Conservation (phyloP, 2,888 invertebrate species). For the Melipona bicolor region DNA sequence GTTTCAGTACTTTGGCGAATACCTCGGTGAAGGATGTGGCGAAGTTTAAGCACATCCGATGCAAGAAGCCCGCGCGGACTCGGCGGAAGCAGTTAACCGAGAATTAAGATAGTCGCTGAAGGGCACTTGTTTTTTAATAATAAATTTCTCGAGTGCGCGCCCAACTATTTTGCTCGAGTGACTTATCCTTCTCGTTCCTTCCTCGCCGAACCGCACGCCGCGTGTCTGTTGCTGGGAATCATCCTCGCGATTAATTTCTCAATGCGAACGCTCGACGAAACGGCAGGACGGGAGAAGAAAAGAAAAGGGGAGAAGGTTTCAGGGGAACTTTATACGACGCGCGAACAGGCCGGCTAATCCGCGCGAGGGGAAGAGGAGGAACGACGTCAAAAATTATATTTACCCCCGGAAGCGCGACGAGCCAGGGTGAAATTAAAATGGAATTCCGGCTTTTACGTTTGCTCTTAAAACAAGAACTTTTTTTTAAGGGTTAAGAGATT, state of each 20-base stretch:
- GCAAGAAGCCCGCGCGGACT: constrained; percentile 47
- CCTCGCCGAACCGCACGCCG: background rate
- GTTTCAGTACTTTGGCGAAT: constrained; percentile 58
- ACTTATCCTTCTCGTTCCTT: constrained; percentile 25
- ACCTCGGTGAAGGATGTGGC: constrained; percentile 57
- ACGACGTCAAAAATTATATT: constrained; percentile 28
- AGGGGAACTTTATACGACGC: background rate
- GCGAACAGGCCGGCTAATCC: background rate
- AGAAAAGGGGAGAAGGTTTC: background rate
- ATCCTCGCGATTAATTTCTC: constrained; percentile 9
- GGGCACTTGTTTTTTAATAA: constrained; percentile 73
- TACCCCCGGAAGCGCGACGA: constrained; percentile 5
- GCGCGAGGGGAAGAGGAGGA: background rate
- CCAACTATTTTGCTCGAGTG: constrained; percentile 64
- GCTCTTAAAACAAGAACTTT: constrained; percentile 23
- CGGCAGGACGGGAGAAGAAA: too few species aligned
- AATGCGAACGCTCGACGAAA: background rate
- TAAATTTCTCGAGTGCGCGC: constrained; percentile 69
- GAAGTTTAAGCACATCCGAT: constrained; percentile 57
- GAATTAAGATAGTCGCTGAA: constrained; percentile 71
- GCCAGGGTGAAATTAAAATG: constrained; percentile 20
- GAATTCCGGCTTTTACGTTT: constrained; percentile 15
- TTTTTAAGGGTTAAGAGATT: constrained; percentile 4
- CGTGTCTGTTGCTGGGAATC: background rate
- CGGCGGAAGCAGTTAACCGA: constrained; percentile 64